These are phyloP conservation scores for Strix uralensis DNA, from an alignment of 2,113 vertebrate species.

Conservation along the genomic window DNA sequence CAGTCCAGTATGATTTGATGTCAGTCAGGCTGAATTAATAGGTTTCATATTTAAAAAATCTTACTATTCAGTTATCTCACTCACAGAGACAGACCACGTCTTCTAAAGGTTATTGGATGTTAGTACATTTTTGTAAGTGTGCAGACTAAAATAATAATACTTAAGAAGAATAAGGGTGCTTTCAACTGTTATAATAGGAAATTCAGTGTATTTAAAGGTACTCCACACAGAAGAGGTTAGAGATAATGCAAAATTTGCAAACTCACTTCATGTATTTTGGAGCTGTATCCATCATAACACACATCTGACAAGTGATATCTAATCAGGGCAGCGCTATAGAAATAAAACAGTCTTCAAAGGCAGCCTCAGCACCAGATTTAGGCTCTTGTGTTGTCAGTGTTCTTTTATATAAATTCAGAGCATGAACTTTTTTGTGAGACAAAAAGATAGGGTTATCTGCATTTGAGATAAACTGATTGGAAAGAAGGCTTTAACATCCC, in stretches of 20 bases:
- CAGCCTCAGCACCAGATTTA: neutral
- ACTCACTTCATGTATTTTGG: neutral
- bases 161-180: neutral
- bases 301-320: neutral
- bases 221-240: neutral
- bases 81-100: slow-evolving; percentile 10
- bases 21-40: slow-evolving; percentile 59
- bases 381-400: neutral
- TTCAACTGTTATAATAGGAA: neutral
- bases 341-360: neutral
- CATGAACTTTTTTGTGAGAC: neutral
- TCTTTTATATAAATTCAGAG: neutral
- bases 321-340: neutral
- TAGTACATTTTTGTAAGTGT: neutral
- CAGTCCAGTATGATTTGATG: neutral
- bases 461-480: slow-evolving; percentile 44
- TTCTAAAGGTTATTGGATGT: slow-evolving; percentile 28
- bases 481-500: slow-evolving; percentile 11
- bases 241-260: neutral
- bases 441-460: slow-evolving; percentile 57
- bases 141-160: neutral
- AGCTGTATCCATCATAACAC: neutral
- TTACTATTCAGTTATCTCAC: slow-evolving; percentile 4
- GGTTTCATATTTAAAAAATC: slow-evolving; percentile 30
- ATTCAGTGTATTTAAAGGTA: neutral